phyloP scores from a whole-genome alignment of 2,888 invertebrate genomes.

The Clivina fossor region DNA sequence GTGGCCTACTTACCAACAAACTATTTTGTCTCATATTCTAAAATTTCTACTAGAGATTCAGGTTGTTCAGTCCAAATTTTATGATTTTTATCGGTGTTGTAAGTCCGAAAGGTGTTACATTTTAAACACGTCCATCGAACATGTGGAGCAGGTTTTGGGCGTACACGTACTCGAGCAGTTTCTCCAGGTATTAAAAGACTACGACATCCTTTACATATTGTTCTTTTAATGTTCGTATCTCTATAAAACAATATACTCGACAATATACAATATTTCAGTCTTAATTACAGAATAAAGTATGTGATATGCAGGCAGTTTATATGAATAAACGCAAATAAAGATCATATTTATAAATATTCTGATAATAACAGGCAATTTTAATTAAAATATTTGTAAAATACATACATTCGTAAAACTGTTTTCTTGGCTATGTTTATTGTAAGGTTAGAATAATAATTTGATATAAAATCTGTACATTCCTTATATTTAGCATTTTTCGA shows the following conservation, averaged over 20 bases:
- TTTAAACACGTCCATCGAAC: constrained; percentile 53
- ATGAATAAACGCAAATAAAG: too few relatives aligned
- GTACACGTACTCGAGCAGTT: constrained; percentile 55
- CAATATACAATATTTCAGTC: not conserved
- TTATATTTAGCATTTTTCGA: constrained; percentile 3
- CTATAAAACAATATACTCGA: constrained; percentile 47
- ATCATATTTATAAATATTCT: too few relatives aligned
- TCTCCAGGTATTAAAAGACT: constrained; percentile 56
- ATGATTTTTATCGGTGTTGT: constrained; percentile 50
- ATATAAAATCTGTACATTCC: constrained; percentile 28
- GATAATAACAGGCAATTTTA: too few relatives aligned
- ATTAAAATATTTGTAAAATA: constrained; percentile 22
- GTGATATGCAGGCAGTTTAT: too few relatives aligned
- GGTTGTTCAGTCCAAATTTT: constrained; percentile 53
- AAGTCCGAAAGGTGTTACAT: constrained; percentile 51
- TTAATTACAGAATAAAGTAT: too few relatives aligned
- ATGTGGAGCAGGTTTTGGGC: constrained; percentile 52
- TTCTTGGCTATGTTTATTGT: constrained; percentile 49
- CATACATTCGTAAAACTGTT: constrained; percentile 51
- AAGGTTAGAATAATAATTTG: constrained; percentile 48
- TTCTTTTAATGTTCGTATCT: constrained; percentile 57
- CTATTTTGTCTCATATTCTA: too few relatives aligned
- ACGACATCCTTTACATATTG: constrained; percentile 58
- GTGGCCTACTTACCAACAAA: too few relatives aligned
- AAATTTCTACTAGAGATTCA: constrained; percentile 52